Percentiles rank a stretch among this genome's conserved stretches.
These are phyloP conservation scores for Neoarius graeffei DNA, from an alignment of 2,113 vertebrate genomes.

Conservation along the genomic window DNA sequence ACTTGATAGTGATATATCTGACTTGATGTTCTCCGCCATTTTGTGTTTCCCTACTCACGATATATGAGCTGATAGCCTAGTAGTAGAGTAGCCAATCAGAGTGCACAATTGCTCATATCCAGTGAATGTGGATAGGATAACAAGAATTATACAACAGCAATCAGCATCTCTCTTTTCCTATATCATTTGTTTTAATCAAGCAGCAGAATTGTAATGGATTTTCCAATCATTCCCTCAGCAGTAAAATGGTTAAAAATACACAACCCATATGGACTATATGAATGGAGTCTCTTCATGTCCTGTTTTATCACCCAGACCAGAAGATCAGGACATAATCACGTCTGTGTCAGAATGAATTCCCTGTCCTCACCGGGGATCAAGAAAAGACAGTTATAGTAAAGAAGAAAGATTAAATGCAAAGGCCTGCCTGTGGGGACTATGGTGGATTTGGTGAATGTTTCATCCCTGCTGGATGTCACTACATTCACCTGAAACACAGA, in stretches of 20 bases:
- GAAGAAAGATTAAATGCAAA: neutral
- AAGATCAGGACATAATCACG: neutral
- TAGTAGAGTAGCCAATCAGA: too few species aligned
- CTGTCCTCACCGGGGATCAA: too few species aligned
- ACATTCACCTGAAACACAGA: neutral
- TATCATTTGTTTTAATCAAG: neutral
- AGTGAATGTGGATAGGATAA: too few species aligned
- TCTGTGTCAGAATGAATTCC: too few species aligned
- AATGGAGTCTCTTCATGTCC: neutral
- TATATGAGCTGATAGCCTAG: too few species aligned
- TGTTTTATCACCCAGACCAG: neutral
- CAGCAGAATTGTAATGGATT: neutral
- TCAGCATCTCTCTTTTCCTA: too few species aligned
- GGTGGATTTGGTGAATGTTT: neutral
- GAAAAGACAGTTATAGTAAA: neutral
- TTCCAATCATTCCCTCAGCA: neutral
- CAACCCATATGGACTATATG: neutral
- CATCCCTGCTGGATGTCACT: neutral
- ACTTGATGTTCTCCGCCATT: too few species aligned
- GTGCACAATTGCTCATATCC: too few species aligned
- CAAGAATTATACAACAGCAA: too few species aligned
- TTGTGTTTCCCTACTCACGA: too few species aligned
- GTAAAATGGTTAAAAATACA: neutral
- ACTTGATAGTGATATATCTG: too few species aligned
- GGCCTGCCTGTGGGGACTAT: neutral